These are phyloP conservation scores for Apodemia duryi DNA, from an alignment of 2,888 invertebrate species.

Conservation along the genomic window DNA sequence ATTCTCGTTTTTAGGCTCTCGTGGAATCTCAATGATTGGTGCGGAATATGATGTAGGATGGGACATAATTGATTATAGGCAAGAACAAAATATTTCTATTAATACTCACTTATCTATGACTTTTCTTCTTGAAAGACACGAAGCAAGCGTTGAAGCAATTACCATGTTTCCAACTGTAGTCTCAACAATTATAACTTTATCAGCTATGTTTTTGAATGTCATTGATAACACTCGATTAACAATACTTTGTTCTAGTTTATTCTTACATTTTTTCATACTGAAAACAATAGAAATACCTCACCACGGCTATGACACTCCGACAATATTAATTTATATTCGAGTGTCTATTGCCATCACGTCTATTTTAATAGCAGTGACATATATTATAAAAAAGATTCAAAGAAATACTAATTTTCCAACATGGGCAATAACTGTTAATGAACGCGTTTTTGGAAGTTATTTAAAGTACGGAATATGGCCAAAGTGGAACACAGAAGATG, in stretches of 20 bases:
- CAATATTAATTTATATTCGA: conserved; percentile 41
- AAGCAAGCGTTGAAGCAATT: conserved; percentile 33
- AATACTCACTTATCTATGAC: conserved; percentile 37
- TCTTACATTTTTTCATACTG: conserved; percentile 40
- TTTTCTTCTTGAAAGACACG: conserved; percentile 45
- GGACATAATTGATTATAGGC: conserved; percentile 41
- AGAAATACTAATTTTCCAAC: conserved; percentile 30
- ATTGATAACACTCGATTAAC: conserved; percentile 35
- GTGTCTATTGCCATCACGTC: conserved; percentile 40
- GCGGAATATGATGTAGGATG: conserved; percentile 44
- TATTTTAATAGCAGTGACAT: conserved; percentile 34
- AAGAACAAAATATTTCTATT: conserved; percentile 29
- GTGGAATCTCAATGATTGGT: conserved; percentile 32
- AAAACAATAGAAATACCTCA: conserved; percentile 40
- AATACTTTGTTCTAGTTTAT: conserved; percentile 40
- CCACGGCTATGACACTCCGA: conserved; percentile 37
- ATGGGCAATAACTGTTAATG: conserved; percentile 36
- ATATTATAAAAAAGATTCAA: conserved; percentile 36
- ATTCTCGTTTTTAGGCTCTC: conserved; percentile 27
- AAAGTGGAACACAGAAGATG: conserved; percentile 32
- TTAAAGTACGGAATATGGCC: conserved; percentile 36
- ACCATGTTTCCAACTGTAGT: conserved; percentile 36
- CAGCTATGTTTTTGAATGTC: conserved; percentile 38
- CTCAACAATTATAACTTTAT: conserved; percentile 37
- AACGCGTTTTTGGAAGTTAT: conserved; percentile 33